A percentile compares a stretch with the other conserved stretches of the same genome.
Evolutionary conservation across 2,797 vertebrate species (phyloP).

Genomic region (Chelonia mydas): DNA sequence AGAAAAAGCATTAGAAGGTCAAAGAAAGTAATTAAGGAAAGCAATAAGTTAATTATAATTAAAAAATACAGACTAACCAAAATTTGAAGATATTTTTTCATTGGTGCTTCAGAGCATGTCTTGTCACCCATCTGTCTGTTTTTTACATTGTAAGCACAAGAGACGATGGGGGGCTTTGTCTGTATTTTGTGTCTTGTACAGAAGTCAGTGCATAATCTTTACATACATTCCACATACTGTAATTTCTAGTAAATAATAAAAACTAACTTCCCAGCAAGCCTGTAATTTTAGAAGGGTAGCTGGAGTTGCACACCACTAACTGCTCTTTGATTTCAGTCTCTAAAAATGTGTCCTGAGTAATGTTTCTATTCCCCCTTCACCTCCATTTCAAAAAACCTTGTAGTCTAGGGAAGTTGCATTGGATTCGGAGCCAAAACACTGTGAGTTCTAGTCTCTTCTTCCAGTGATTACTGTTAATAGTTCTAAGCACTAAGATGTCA

Average conservation of each 20-base stretch:
- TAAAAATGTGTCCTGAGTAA: neutral
- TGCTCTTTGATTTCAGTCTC: fast-evolving
- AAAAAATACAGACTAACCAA: neutral
- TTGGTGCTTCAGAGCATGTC: fast-evolving
- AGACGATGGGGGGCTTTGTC: neutral
- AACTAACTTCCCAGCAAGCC: neutral
- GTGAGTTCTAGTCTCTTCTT: neutral
- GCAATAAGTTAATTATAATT: neutral
- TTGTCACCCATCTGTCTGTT: neutral
- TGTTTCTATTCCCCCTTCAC: neutral
- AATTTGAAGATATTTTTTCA: neutral
- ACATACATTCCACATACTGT: neutral
- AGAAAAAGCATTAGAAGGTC: no score
- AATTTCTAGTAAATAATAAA: neutral
- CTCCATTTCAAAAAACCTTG: neutral
- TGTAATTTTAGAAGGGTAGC: neutral
- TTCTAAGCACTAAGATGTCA: neutral
- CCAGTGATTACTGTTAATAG: neutral
- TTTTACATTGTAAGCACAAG: neutral
- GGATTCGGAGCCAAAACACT: neutral
- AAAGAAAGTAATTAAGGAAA: neutral
- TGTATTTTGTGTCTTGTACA: neutral
- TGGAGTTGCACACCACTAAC: neutral
- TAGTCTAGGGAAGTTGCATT: neutral
- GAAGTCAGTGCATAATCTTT: neutral